phyloP scores from a whole-genome alignment of 2,113 vertebrate genomes.

The Chaenogobius annularis region DNA sequence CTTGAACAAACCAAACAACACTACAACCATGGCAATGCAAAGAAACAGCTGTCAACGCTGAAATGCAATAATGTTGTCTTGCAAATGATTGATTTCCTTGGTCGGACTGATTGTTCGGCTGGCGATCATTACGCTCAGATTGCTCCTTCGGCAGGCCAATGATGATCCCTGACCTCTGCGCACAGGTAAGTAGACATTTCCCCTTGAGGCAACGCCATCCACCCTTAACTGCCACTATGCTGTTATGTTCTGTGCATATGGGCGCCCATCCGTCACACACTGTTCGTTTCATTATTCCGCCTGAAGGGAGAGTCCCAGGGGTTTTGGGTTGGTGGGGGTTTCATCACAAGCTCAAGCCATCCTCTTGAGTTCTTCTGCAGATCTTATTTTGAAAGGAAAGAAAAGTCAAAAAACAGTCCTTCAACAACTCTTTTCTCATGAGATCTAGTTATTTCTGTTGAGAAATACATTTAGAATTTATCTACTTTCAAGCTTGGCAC shows the following conservation, averaged over 20 bases:
- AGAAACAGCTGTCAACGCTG: background rate
- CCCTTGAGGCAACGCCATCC: background rate
- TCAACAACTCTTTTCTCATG: background rate
- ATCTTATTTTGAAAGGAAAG: constrained; percentile 15
- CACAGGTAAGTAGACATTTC: constrained; percentile 19
- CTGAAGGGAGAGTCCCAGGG: constrained; percentile 25
- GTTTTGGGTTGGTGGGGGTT: background rate
- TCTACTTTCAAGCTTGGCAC: too few species aligned
- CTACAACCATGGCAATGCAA: background rate
- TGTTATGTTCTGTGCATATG: constrained; percentile 17
- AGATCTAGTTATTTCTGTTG: too few species aligned
- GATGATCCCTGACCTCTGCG: constrained; percentile 28
- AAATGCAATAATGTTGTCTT: background rate
- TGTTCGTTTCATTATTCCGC: constrained; percentile 31
- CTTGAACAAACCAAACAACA: background rate
- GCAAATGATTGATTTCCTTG: background rate
- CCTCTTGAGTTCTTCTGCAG: constrained; percentile 18
- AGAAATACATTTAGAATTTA: too few species aligned
- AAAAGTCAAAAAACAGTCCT: constrained; percentile 2
- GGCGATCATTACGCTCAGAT: background rate
- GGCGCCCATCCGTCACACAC: constrained; percentile 37
- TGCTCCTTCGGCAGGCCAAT: constrained; percentile 1
- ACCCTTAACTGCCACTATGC: background rate
- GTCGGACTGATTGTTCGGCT: background rate
- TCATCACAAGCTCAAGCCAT: constrained; percentile 36